A percentile compares a stretch with the other conserved stretches of the same genome.
These are phyloP conservation scores for Panopea generosa DNA, from an alignment of 2,888 invertebrate species.

Conservation along the genomic window DNA sequence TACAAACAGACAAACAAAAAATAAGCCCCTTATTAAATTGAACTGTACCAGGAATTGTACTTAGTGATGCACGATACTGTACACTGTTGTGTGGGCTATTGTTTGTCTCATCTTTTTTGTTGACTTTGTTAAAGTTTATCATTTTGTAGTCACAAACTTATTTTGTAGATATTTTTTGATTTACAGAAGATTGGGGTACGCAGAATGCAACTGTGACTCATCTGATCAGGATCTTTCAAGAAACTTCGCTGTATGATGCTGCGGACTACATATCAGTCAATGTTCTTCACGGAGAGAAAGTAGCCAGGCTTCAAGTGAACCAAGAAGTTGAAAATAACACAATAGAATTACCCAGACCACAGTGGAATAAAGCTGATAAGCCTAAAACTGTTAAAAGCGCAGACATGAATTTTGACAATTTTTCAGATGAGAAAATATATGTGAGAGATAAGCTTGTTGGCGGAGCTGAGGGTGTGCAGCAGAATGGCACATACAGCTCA, in stretches of 20 bases:
- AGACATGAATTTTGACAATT: too few relatives aligned
- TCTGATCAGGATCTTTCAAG: slow-evolving; percentile 60
- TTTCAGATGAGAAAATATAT: too few relatives aligned
- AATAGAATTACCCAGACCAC: neutral
- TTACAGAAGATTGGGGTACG: slow-evolving; percentile 75
- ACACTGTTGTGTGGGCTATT: too few relatives aligned
- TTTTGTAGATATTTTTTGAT: neutral
- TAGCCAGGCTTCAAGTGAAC: slow-evolving; percentile 15
- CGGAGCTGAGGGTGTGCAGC: neutral
- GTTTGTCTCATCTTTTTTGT: too few relatives aligned
- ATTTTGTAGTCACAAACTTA: too few relatives aligned
- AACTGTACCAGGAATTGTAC: too few relatives aligned
- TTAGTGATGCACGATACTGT: too few relatives aligned
- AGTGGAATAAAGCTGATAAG: neutral
- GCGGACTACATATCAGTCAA: slow-evolving; percentile 71
- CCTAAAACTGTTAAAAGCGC: neutral
- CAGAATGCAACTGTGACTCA: slow-evolving; percentile 72
- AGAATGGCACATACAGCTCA: neutral
- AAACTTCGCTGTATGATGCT: slow-evolving; percentile 66
- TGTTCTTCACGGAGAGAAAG: slow-evolving; percentile 63
- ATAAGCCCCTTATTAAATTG: too few relatives aligned
- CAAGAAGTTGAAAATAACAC: neutral
- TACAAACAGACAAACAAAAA: too few relatives aligned
- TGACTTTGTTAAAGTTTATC: too few relatives aligned
- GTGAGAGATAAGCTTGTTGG: too few relatives aligned